Base-by-base conservation (phyloP, 2,113 vertebrate species). In the Takifugu bimaculatus region DNA sequence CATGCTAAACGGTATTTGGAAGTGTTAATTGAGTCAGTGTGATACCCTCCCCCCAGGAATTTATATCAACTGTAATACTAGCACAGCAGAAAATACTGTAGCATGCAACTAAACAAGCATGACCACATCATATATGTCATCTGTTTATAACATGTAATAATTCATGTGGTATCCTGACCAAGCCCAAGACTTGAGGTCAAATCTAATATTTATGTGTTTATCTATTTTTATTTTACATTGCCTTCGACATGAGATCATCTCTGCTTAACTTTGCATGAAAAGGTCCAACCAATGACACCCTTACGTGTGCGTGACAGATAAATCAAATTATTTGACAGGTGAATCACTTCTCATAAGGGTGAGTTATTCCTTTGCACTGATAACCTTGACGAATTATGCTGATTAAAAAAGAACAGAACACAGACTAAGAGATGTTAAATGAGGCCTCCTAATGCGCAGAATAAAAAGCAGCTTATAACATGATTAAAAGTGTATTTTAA, bases 381-480 rank as follows among this genome's bases (percentile, higher is more conserved):
- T 61, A 47, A 68, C 51, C 13, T n/a, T 42, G n/a, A 72, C 7
- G 9, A 39, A 39, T 39, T 6, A 39, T 39, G 35, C 7, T 39
- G 29, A 32, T 39, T 39, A 10, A 39, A 39, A 39, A 35, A 35
- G 4, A 35, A 32, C 45, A 74, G 66, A 66, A 71, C 44, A 29
- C 13, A 5, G 12, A 25, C 50, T 51, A 15, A 62, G 48, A 54
- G 42, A 13, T 6, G 10, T 63, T 53, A 42, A 68, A 14, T 4
- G 0, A 63, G 68, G 42, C 50, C 42, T 74, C 54, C 60, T 45
- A 53, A 69, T 65, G 75, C 47, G 56, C 49, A 52, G 4, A 15
- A 53, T 58, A 59, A 83, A 79, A 73, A 54, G 51, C 70, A 78
- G 78, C 51, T 60, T 69, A 68, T 76, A 74, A 72, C 63, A 54